Evolutionary conservation across 2,888 invertebrate species (phyloP).

Genomic region (Atherix ibis): DNA sequence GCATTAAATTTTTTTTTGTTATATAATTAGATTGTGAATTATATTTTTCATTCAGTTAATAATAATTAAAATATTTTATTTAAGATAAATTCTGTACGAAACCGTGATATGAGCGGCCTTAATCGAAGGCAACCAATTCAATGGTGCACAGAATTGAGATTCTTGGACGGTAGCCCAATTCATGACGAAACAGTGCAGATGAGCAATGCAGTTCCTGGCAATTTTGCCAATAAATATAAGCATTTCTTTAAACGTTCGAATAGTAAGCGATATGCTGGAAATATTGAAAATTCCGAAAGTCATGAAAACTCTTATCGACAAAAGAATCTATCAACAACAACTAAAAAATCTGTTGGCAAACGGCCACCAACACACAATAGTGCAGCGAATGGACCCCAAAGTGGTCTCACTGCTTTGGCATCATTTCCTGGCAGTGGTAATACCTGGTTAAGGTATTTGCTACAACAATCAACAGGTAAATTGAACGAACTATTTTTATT

Average conservation of each 20-base stretch:
- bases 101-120: slow-evolving; percentile 23
- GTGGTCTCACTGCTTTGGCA: slow-evolving; percentile 40
- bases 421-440: slow-evolving; percentile 77
- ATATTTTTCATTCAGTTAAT: no score
- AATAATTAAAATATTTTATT: no score
- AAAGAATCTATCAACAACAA: no score
- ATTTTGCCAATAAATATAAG: slow-evolving; percentile 5
- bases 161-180: slow-evolving; percentile 13
- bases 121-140: slow-evolving; percentile 27
- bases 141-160: slow-evolving; percentile 30
- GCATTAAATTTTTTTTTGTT: no score
- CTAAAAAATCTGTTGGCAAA: neutral
- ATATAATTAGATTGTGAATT: no score
- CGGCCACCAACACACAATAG: neutral
- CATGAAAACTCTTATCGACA: no score
- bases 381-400: neutral
- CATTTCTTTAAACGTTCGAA: neutral
- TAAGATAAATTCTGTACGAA: slow-evolving; percentile 15
- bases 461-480: slow-evolving; percentile 61
- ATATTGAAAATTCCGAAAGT: no score
- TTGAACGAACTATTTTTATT: neutral
- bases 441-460: slow-evolving; percentile 63
- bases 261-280: no score
- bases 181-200: slow-evolving; percentile 3
- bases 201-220: slow-evolving; percentile 7